Percentiles rank a stretch among this genome's conserved stretches.
Conservation (phyloP, 2,888 invertebrate species). For the Argyresthia goedartella region DNA sequence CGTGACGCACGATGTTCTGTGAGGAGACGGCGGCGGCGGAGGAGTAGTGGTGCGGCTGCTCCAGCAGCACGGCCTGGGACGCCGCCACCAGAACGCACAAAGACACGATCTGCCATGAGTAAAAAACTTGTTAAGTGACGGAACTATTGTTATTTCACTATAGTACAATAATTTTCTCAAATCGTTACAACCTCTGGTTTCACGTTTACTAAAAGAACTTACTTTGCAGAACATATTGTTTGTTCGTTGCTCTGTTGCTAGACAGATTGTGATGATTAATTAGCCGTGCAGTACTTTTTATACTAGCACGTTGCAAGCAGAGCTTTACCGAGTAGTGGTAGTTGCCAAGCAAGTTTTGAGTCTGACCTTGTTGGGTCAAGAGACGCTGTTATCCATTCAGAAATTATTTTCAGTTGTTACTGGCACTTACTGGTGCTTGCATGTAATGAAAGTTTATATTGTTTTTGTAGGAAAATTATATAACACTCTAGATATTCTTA, state of each 20-base stretch:
- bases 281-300: not conserved
- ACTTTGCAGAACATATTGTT: constrained; percentile 49
- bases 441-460: too few species aligned
- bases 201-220: constrained; percentile 16
- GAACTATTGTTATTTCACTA: too few species aligned
- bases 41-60: constrained; percentile 7
- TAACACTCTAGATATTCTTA: too few species aligned
- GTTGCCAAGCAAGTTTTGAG: not conserved
- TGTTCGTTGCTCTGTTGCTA: constrained; percentile 23
- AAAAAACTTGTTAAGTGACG: not conserved
- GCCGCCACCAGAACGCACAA: constrained; percentile 30
- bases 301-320: not conserved
- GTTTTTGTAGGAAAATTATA: too few species aligned
- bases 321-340: not conserved
- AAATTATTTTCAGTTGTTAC: too few species aligned
- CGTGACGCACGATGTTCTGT: constrained; percentile 43
- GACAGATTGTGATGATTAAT: constrained; percentile 20
- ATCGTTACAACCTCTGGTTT: too few species aligned
- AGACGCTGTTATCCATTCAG: too few species aligned
- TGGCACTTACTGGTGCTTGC: too few species aligned
- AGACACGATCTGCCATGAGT: not conserved
- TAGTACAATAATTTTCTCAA: too few species aligned
- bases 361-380: not conserved
- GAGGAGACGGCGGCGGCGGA: constrained; percentile 20
- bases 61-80: constrained; percentile 7